A percentile compares a stretch with the other conserved stretches of the same genome.
Evolutionary conservation across 2,113 vertebrate genomes (phyloP).

Genomic region (Poecilia latipinna): DNA sequence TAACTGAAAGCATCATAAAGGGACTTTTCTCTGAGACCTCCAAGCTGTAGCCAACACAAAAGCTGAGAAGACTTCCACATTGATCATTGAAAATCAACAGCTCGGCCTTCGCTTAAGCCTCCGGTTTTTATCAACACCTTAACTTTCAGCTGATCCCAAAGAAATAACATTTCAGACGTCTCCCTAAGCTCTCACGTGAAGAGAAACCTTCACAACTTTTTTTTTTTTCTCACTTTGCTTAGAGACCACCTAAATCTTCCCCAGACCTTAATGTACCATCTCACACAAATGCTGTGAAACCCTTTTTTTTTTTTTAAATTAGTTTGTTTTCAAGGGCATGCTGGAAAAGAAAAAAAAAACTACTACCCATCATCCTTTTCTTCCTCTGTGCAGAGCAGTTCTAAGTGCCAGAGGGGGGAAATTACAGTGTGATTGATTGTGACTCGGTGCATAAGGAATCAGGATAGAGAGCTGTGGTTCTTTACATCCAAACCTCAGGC

Average conservation of each 20-base stretch:
- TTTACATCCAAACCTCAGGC: constrained; percentile 21
- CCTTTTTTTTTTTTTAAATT: background rate
- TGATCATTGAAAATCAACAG: background rate
- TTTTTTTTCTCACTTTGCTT: constrained; percentile 14
- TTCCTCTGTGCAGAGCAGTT: constrained; percentile 23
- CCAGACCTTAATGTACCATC: constrained; percentile 21
- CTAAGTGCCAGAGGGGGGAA: constrained; percentile 43
- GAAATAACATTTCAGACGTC: background rate
- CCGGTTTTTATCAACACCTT: background rate
- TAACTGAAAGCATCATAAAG: background rate
- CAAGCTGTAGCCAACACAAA: background rate
- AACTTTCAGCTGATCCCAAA: background rate
- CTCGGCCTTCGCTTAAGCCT: too few relatives aligned
- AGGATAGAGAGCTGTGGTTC: constrained; percentile 14
- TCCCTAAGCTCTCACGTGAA: background rate
- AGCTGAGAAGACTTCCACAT: background rate
- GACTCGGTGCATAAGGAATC: constrained; percentile 29
- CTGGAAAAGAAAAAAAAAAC: constrained; percentile 5
- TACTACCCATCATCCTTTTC: constrained; percentile 36
- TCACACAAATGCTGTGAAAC: constrained; percentile 1
- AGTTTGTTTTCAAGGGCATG: constrained; percentile 49
- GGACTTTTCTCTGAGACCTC: background rate
- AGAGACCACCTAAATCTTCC: constrained; percentile 16
- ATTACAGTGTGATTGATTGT: constrained; percentile 56
- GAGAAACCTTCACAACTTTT: constrained; percentile 2